These are phyloP conservation scores for Meteorus cinctellus DNA, from an alignment of 2,888 invertebrate genomes.

Conservation along the genomic window DNA sequence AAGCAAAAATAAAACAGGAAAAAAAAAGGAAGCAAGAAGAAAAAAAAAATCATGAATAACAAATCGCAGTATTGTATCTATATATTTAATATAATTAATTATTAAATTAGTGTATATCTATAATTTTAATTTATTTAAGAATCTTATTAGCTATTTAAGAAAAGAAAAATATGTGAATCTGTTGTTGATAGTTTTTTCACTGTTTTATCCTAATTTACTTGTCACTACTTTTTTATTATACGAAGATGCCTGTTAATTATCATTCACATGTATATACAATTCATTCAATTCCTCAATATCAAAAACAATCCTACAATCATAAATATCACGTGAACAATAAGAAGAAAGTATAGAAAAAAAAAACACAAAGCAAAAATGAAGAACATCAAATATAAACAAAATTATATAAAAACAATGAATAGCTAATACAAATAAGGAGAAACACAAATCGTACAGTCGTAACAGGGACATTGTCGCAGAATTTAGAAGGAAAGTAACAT, in stretches of 20 bases:
- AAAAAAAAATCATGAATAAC: slow-evolving; percentile 39
- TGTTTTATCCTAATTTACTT: slow-evolving; percentile 53
- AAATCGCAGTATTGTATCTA: slow-evolving; percentile 54
- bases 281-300: slow-evolving; percentile 18
- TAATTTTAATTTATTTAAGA: slow-evolving; percentile 34
- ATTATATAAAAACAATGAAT: slow-evolving; percentile 19
- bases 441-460: not conserved
- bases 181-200: slow-evolving; percentile 58
- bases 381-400: not conserved
- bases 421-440: not conserved
- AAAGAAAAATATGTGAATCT: slow-evolving; percentile 48
- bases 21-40: slow-evolving; percentile 4
- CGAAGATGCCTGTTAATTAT: slow-evolving; percentile 55
- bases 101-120: slow-evolving; percentile 48
- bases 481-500: not conserved
- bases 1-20: not conserved
- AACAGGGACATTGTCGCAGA: not conserved
- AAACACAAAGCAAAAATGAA: slow-evolving; percentile 5
- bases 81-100: slow-evolving; percentile 51
- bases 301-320: not conserved
- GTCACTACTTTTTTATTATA: slow-evolving; percentile 51
- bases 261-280: slow-evolving; percentile 44
- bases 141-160: slow-evolving; percentile 46
- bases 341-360: not conserved
- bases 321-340: not conserved